Conservation (phyloP, 1,140 invertebrate species). For the Littorina saxatilis region DNA sequence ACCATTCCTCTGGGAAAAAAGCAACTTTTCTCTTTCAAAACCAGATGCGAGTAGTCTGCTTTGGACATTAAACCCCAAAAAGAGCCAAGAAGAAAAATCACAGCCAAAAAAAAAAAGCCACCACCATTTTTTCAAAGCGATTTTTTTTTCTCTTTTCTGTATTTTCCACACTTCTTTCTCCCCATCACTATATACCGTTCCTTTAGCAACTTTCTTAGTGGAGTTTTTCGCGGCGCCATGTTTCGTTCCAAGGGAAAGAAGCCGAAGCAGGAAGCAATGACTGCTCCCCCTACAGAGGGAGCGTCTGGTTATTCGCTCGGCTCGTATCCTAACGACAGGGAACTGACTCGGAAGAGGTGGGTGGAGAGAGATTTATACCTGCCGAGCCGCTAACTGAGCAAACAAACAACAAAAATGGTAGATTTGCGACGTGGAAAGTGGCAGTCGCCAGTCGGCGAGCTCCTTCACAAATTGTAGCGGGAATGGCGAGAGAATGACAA, state of each 20-base stretch:
- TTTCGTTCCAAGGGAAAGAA: too few relatives aligned
- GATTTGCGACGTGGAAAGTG: neutral
- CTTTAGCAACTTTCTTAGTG: too few relatives aligned
- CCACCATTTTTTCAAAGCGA: slow-evolving; percentile 2
- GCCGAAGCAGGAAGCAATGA: slow-evolving; percentile 24
- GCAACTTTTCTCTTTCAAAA: neutral
- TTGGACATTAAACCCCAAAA: neutral
- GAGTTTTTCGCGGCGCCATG: slow-evolving; percentile 19
- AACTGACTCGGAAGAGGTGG: neutral
- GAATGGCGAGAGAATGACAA: neutral
- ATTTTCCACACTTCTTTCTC: too few relatives aligned
- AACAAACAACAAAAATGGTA: slow-evolving; percentile 16
- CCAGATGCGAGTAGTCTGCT: slow-evolving; percentile 14
- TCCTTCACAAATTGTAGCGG: neutral
- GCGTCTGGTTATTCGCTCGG: slow-evolving; percentile 22
- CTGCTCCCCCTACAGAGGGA: slow-evolving; percentile 27
- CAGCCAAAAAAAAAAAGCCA: too few relatives aligned
- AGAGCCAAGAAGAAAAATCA: too few relatives aligned
- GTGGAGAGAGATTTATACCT: slow-evolving; percentile 36
- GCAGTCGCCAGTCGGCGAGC: neutral
- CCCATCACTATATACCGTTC: too few relatives aligned
- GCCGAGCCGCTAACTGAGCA: slow-evolving; percentile 19
- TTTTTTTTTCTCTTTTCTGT: neutral
- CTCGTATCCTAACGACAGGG: neutral
- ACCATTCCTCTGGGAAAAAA: slow-evolving; percentile 18